Conservation (phyloP, 2,113 vertebrate genomes). For the Heliornis fulica region DNA sequence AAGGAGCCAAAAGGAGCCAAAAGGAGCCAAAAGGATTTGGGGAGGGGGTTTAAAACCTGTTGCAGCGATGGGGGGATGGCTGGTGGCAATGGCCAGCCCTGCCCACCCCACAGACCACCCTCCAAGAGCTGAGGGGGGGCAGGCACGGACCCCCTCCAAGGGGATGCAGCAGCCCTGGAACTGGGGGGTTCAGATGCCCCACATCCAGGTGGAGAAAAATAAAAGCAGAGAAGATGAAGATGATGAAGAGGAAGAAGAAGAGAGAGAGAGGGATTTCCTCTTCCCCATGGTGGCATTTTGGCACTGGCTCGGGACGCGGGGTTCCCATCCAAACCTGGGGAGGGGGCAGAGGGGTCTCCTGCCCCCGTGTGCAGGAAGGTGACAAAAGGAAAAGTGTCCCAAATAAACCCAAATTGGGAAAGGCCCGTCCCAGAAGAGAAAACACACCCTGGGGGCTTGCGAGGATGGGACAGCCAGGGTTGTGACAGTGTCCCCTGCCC, state of each 20-base stretch:
- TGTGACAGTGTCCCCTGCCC: neutral
- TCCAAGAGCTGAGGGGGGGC: neutral
- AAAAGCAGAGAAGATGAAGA: conserved; percentile 1
- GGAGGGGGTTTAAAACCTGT: too few relatives aligned
- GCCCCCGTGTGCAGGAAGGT: neutral
- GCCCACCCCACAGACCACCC: neutral
- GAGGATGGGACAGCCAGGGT: neutral
- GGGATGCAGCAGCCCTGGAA: neutral
- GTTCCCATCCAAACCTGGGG: neutral
- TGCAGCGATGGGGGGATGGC: neutral
- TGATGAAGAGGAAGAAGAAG: neutral
- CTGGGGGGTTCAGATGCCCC: neutral
- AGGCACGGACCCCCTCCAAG: neutral
- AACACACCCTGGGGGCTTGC: neutral
- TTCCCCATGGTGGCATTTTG: neutral
- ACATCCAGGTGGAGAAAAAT: neutral
- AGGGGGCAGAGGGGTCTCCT: neutral
- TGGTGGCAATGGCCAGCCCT: neutral
- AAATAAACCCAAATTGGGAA: neutral
- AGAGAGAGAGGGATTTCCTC: neutral
- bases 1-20: neutral
- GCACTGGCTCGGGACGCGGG: accelerated
- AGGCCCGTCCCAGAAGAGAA: neutral
- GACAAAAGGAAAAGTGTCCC: neutral
- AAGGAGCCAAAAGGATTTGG: neutral